Conservation (phyloP, 2,113 vertebrate genomes). For the Noctilio leporinus region DNA sequence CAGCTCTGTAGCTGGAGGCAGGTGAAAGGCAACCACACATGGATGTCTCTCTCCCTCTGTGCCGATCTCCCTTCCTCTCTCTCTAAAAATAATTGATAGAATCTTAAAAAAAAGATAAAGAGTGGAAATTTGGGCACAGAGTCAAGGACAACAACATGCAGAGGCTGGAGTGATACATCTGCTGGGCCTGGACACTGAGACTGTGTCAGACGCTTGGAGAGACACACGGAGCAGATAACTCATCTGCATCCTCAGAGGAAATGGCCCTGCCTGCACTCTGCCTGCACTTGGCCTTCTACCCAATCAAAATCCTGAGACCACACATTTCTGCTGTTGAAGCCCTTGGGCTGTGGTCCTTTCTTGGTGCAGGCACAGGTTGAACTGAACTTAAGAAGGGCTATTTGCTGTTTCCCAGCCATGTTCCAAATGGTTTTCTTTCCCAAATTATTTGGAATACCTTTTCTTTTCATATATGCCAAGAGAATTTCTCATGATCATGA, state of each 20-base stretch:
- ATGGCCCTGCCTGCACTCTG: background rate
- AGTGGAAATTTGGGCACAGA: background rate
- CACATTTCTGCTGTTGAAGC: background rate
- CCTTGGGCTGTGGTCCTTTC: too few species aligned
- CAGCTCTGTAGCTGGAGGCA: too few species aligned
- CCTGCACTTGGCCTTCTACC: background rate
- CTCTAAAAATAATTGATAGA: too few species aligned
- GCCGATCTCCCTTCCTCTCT: too few species aligned
- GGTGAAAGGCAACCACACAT: too few species aligned
- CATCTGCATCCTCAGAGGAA: background rate
- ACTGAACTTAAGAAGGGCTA: background rate
- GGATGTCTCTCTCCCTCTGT: too few species aligned
- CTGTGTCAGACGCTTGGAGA: background rate
- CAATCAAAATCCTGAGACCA: background rate
- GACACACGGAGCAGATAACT: accelerated
- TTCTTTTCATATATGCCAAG: background rate
- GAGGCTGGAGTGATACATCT: background rate
- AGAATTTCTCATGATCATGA: background rate
- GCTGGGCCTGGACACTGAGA: background rate
- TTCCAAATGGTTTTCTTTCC: background rate
- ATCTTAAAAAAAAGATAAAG: too few species aligned
- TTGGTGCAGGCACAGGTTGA: background rate
- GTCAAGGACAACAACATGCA: background rate
- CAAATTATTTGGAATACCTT: background rate
- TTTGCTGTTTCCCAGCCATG: background rate